Conservation (phyloP, 2,797 vertebrate genomes). For the Chanos chanos region DNA sequence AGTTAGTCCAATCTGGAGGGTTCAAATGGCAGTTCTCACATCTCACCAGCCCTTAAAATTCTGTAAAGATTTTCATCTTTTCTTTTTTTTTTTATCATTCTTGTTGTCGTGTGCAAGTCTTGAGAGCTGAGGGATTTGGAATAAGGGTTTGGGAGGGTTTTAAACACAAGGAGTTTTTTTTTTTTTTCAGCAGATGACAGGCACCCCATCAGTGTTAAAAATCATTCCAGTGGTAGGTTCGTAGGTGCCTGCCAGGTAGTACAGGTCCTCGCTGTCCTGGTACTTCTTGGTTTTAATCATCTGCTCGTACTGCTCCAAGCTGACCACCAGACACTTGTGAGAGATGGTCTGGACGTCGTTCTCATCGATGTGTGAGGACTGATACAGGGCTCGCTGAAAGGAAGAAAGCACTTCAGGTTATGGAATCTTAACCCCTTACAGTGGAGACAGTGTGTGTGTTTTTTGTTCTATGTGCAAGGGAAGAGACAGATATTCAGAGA, state of each 20-base stretch:
- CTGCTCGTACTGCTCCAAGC: conserved; percentile 94
- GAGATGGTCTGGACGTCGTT: conserved; percentile 99
- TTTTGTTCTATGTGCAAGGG: background rate
- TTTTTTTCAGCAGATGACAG: conserved; percentile 87
- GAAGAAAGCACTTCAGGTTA: background rate
- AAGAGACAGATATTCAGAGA: background rate
- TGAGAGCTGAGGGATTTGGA: background rate
- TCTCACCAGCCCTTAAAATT: conserved; percentile 20
- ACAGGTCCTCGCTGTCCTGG: conserved; percentile 97
- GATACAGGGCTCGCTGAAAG: conserved; percentile 90
- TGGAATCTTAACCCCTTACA: background rate
- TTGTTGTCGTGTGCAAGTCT: background rate
- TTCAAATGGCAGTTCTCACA: conserved; percentile 18
- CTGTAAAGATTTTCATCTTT: conserved; percentile 9
- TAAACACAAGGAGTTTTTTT: too few species aligned
- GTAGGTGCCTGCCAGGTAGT: conserved; percentile 97
- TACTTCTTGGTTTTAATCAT: conserved; percentile 97
- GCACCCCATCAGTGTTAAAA: conserved; percentile 95
- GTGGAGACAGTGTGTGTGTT: background rate
- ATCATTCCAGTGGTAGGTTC: conserved; percentile 99
- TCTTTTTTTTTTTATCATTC: background rate
- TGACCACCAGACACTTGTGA: conserved; percentile 97
- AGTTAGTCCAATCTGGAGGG: background rate
- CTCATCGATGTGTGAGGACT: conserved; percentile 97
- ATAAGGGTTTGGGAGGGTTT: too few species aligned